Conservation (phyloP, 1,140 invertebrate genomes). For the Bombus polaris region DNA sequence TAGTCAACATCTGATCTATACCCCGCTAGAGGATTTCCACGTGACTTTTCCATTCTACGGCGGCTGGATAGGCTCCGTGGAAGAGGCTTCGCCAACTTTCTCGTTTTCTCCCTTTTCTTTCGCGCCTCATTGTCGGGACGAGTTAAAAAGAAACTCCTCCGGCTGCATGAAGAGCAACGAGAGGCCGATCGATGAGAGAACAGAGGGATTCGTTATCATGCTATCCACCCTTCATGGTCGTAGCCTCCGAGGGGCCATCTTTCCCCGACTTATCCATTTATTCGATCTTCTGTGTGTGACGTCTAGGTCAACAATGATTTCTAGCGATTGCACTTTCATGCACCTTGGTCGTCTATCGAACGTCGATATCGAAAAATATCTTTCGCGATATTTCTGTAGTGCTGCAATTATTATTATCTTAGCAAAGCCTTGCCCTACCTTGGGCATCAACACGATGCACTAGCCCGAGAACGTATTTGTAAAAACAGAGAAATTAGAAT, state of each 20-base stretch:
- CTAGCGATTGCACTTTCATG: not conserved
- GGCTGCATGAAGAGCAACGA: slow-evolving; percentile 26
- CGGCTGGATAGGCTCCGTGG: not conserved
- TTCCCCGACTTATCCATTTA: too few species aligned
- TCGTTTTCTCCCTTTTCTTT: not conserved
- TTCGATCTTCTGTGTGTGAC: too few species aligned
- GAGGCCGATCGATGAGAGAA: slow-evolving; percentile 39
- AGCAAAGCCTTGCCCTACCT: too few species aligned
- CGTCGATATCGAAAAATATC: not conserved
- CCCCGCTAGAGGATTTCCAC: slow-evolving; percentile 11
- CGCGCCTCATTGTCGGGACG: slow-evolving; percentile 43
- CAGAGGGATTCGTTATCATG: slow-evolving; percentile 50
- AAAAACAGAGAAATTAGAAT: too few species aligned
- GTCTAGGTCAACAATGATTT: not conserved
- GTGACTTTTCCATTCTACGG: slow-evolving; percentile 28
- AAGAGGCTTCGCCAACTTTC: slow-evolving; percentile 24
- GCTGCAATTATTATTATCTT: too few species aligned
- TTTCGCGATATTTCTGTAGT: not conserved
- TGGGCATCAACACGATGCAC: too few species aligned
- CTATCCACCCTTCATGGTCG: not conserved
- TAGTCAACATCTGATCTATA: slow-evolving; percentile 9
- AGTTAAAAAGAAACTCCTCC: slow-evolving; percentile 48
- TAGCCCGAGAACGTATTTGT: too few species aligned
- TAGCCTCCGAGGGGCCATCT: not conserved
- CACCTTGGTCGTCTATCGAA: not conserved